Percentiles rank a stretch among this genome's conserved stretches.
These are phyloP conservation scores for Odontomyia ornata DNA, from an alignment of 2,888 invertebrate genomes.

Conservation along the genomic window DNA sequence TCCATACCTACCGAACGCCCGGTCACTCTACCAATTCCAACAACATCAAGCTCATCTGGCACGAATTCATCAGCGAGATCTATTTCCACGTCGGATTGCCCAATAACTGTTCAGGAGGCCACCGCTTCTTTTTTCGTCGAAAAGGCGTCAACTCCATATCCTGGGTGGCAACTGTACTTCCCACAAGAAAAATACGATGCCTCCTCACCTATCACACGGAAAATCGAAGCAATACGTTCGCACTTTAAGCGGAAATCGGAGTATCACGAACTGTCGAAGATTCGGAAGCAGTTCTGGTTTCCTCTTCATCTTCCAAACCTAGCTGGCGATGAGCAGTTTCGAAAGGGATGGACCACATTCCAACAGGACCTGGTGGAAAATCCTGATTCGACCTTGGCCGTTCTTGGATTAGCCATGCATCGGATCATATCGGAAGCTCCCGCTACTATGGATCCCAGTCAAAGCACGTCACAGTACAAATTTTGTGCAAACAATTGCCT, in stretches of 20 bases:
- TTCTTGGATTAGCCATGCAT: slow-evolving; percentile 82
- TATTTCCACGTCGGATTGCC: not conserved
- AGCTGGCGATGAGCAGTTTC: slow-evolving; percentile 68
- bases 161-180: slow-evolving; percentile 83
- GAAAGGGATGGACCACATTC: slow-evolving; percentile 71
- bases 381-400: slow-evolving; percentile 74
- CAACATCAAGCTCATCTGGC: not conserved
- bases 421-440: slow-evolving; percentile 66
- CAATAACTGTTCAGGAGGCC: not conserved
- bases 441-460: not conserved
- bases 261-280: slow-evolving; percentile 54
- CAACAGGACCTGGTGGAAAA: slow-evolving; percentile 72
- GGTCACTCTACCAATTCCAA: slow-evolving; percentile 1
- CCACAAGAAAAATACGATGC: slow-evolving; percentile 69
- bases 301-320: slow-evolving; percentile 69
- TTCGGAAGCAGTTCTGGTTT: slow-evolving; percentile 54
- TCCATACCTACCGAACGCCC: not conserved
- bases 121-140: slow-evolving; percentile 12
- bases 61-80: too few species aligned
- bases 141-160: slow-evolving; percentile 61
- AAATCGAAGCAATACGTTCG: slow-evolving; percentile 67
- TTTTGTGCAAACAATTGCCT: slow-evolving; percentile 44
- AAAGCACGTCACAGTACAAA: not conserved
- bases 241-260: slow-evolving; percentile 64
- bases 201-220: slow-evolving; percentile 65